A percentile compares a stretch with the other conserved stretches of the same genome.
Evolutionary conservation across 2,797 vertebrate species (phyloP).

Genomic region (Syndactyla subalaris): DNA sequence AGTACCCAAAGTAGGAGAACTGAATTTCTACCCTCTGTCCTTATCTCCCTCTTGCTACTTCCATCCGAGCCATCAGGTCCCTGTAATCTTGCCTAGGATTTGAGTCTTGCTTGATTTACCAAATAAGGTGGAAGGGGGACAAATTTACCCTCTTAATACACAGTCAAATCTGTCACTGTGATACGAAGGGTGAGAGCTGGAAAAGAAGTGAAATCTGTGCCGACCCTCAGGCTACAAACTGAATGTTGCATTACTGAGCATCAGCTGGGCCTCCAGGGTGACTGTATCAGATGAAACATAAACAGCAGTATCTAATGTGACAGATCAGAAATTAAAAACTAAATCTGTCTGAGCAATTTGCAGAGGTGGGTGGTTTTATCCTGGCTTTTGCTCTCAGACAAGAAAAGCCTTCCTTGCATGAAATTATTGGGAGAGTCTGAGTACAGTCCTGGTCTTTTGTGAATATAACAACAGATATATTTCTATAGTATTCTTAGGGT

Average conservation of each 20-base stretch:
- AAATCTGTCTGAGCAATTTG: conserved; percentile 19
- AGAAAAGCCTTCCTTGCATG: neutral
- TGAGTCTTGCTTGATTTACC: neutral
- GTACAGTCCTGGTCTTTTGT: neutral
- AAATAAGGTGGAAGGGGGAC: neutral
- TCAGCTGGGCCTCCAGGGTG: neutral
- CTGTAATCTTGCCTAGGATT: accelerated
- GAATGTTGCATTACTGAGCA: neutral
- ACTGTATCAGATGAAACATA: conserved; percentile 20
- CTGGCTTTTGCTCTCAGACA: neutral
- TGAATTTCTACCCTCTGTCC: neutral
- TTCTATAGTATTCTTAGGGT: neutral
- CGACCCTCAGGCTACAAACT: neutral
- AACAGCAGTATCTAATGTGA: neutral
- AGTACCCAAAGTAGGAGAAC: neutral
- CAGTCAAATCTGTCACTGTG: neutral
- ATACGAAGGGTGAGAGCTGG: neutral
- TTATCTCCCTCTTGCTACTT: neutral
- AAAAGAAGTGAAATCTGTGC: neutral
- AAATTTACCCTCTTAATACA: neutral
- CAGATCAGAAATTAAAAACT: conserved; percentile 53
- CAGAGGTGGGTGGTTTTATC: neutral
- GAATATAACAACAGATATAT: neutral
- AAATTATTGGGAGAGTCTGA: neutral
- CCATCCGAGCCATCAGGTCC: neutral